Conservation (phyloP, 2,113 vertebrate species). For the Gnathonemus echidnorhynchus region DNA sequence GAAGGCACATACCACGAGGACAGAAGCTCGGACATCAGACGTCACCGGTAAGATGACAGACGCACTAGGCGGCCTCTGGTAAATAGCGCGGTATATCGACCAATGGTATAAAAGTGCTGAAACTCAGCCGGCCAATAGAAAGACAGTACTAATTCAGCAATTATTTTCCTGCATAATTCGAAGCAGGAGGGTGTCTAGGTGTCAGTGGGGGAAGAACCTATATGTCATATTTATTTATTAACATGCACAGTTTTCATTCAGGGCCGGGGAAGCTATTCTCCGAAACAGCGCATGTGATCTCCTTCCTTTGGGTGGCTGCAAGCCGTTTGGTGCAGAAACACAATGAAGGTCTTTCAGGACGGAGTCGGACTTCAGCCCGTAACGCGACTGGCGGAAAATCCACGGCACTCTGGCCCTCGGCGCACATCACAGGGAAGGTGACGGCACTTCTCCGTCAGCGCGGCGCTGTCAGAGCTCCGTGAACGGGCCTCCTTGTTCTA, state of each 20-base stretch:
- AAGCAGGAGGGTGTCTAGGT: neutral
- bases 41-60: neutral
- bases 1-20: neutral
- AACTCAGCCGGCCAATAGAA: neutral
- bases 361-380: neutral
- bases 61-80: neutral
- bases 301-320: neutral
- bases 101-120: neutral
- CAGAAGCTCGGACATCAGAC: neutral
- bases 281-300: neutral
- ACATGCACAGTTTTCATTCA: neutral
- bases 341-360: neutral
- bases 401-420: neutral
- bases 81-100: neutral
- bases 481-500: slow-evolving; percentile 23
- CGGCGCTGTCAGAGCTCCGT: slow-evolving; percentile 18
- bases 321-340: neutral
- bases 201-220: neutral
- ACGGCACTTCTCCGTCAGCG: slow-evolving; percentile 16
- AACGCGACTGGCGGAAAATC: neutral
- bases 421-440: slow-evolving; percentile 31
- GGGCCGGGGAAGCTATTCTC: neutral
- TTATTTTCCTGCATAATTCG: neutral
- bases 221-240: neutral
- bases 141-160: neutral